Conservation (phyloP, 2,797 vertebrate genomes). For the Sebastiscus tertius region DNA sequence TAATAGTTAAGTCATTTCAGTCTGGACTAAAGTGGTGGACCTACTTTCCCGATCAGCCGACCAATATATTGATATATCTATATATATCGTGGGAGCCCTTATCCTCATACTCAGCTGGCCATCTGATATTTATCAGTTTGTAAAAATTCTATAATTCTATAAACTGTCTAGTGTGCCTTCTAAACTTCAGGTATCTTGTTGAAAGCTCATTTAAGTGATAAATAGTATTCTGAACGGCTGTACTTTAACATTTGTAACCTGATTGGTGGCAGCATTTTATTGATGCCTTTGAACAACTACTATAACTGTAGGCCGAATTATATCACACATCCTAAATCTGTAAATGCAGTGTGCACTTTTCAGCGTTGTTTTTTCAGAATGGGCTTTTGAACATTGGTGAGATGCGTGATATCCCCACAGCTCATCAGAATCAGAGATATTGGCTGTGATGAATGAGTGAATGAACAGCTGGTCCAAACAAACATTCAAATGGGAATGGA, state of each 20-base stretch:
- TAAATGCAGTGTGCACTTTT: too few species aligned
- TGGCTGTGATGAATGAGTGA: background rate
- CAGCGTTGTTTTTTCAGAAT: background rate
- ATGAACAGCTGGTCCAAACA: background rate
- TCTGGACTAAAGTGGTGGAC: background rate
- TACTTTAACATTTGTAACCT: too few species aligned
- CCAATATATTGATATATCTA: background rate
- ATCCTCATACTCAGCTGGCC: background rate
- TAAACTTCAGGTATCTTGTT: too few species aligned
- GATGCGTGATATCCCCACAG: background rate
- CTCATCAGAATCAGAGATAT: background rate
- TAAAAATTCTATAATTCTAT: background rate
- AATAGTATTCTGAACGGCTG: too few species aligned
- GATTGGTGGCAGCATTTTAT: too few species aligned
- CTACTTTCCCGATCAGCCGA: background rate
- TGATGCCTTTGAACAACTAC: too few species aligned
- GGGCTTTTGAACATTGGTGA: background rate
- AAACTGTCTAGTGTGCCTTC: background rate
- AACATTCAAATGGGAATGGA: background rate
- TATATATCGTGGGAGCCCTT: too few species aligned
- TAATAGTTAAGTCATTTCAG: too few species aligned
- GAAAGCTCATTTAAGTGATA: too few species aligned
- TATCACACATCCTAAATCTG: too few species aligned
- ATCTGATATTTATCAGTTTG: background rate
- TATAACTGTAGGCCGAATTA: too few species aligned